Percentiles rank a stretch among this genome's conserved stretches.
These are phyloP conservation scores for Salticus scenicus DNA, from an alignment of 2,888 invertebrate species.

Conservation along the genomic window DNA sequence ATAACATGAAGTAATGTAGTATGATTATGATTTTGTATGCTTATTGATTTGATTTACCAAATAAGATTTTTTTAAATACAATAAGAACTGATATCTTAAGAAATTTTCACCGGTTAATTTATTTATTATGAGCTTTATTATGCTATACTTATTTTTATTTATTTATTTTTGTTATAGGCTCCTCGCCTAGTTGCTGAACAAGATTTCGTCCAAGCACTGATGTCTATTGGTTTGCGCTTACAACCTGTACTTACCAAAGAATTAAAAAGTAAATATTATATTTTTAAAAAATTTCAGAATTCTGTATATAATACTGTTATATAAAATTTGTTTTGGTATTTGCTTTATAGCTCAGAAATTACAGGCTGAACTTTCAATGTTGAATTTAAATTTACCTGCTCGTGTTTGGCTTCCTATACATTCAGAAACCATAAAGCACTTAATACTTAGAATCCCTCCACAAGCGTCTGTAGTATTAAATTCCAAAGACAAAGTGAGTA, in stretches of 20 bases:
- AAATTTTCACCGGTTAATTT: no score
- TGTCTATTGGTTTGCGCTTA: constrained; percentile 88
- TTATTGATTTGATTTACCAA: no score
- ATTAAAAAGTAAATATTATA: constrained; percentile 81
- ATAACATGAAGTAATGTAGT: no score
- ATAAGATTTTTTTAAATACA: no score
- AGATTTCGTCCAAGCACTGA: constrained; percentile 90
- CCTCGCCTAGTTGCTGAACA: constrained; percentile 88
- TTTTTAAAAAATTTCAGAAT: not conserved
- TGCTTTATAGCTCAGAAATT: constrained; percentile 82
- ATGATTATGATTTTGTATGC: no score
- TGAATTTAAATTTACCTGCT: constrained; percentile 97
- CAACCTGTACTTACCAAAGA: constrained; percentile 90
- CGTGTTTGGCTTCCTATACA: constrained; percentile 97
- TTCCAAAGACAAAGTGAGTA: constrained; percentile 92
- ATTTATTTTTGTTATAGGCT: constrained; percentile 79
- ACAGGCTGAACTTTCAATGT: constrained; percentile 91
- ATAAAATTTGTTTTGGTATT: no score
- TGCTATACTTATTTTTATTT: not conserved
- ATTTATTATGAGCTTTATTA: no score
- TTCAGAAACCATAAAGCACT: constrained; percentile 85
- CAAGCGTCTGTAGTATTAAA: constrained; percentile 98
- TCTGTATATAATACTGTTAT: no score
- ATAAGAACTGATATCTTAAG: no score
- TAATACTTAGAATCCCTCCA: constrained; percentile 96